Percentiles rank a stretch among this genome's conserved stretches.
Evolutionary conservation across 1,140 invertebrate genomes (phyloP).

Genomic region (Rhagoletis pomonella): DNA sequence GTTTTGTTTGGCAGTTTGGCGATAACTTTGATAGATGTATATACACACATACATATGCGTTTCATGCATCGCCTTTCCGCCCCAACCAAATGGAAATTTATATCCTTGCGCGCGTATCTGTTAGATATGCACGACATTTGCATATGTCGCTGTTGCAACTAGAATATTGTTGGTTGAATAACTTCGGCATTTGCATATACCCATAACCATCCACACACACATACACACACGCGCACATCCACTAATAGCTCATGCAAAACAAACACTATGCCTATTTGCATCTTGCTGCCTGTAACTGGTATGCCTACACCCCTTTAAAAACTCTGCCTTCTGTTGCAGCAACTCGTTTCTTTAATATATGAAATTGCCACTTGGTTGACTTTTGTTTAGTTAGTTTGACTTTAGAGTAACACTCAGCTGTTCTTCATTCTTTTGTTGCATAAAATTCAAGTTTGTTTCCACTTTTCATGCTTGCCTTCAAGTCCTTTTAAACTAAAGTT

Average conservation of each 20-base stretch:
- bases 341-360: not conserved
- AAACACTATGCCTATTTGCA: not conserved
- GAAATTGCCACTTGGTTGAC: constrained; percentile 46
- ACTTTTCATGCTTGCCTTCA: constrained; percentile 11
- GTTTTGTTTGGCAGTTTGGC: constrained; percentile 44
- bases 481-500: constrained; percentile 1
- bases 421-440: constrained; percentile 1
- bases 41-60: not conserved
- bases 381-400: constrained; percentile 48
- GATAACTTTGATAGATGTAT: constrained; percentile 37
- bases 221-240: not conserved
- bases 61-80: not conserved
- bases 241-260: not conserved
- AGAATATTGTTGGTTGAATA: constrained; percentile 35
- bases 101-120: constrained; percentile 18
- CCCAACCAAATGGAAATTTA: not conserved
- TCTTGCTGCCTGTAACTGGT: not conserved
- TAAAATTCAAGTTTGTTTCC: constrained; percentile 41
- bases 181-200: constrained; percentile 19
- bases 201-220: not conserved
- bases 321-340: not conserved
- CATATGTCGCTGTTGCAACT: constrained; percentile 27
- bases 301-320: not conserved
- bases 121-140: constrained; percentile 45
- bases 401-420: not conserved